Evolutionary conservation across 2,888 invertebrate genomes (phyloP).

Genomic region (Dinocampus coccinellae): DNA sequence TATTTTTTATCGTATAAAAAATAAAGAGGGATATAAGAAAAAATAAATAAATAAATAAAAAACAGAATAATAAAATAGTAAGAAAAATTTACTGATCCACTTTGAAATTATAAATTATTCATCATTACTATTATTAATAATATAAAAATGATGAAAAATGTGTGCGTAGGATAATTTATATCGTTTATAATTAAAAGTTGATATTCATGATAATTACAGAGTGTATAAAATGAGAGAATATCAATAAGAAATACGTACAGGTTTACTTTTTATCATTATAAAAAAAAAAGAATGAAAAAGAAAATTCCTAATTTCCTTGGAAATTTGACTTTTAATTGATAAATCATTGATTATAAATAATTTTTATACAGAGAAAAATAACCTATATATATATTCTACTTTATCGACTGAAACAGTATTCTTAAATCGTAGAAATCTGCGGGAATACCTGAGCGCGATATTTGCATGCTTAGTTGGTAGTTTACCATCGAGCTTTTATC

Average conservation of each 20-base stretch:
- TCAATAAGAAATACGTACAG: background rate
- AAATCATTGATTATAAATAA: no score
- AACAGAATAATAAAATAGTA: no score
- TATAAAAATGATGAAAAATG: background rate
- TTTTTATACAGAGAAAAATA: background rate
- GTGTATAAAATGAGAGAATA: background rate
- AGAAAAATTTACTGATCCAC: conserved; percentile 3
- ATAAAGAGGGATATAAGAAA: no score
- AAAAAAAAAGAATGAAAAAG: no score
- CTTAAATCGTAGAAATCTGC: conserved; percentile 39
- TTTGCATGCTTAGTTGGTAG: conserved; percentile 44
- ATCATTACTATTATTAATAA: background rate
- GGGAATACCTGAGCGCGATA: conserved; percentile 26
- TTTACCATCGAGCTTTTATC: conserved; percentile 38
- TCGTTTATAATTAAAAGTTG: background rate
- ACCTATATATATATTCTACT: conserved; percentile 18
- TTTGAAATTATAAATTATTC: background rate
- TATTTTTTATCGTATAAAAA: background rate
- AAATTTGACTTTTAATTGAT: no score
- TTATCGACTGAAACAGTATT: conserved; percentile 41
- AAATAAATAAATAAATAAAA: no score
- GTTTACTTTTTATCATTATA: background rate
- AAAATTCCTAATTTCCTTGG: no score
- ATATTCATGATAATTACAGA: background rate
- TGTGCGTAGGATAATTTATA: background rate